Conservation (phyloP, 2,888 invertebrate species). For the Cheilosia urbana region DNA sequence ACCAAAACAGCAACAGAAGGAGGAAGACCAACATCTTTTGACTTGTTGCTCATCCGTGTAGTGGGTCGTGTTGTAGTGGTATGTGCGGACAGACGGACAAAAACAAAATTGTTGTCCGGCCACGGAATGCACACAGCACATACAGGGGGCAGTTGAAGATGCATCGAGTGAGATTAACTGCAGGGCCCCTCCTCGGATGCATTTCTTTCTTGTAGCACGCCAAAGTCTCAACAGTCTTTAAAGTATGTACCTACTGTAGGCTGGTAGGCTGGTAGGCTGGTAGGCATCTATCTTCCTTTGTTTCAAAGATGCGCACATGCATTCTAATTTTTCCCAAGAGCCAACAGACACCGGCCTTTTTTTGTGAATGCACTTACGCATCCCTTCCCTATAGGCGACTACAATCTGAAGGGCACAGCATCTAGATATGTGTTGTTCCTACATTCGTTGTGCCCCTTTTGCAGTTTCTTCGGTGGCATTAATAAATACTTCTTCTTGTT, state of each 20-base stretch:
- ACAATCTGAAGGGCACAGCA: constrained; percentile 44
- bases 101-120: constrained; percentile 60
- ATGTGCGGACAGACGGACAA: constrained; percentile 66
- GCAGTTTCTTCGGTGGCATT: constrained; percentile 54
- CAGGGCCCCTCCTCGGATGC: constrained; percentile 68
- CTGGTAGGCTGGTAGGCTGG: neutral
- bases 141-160: constrained; percentile 62
- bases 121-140: constrained; percentile 30
- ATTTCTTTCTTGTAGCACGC: constrained; percentile 26
- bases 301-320: constrained; percentile 72
- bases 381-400: constrained; percentile 10
- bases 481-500: constrained; percentile 59
- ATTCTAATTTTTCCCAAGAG: constrained; percentile 73
- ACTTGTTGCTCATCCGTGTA: constrained; percentile 68
- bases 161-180: constrained; percentile 71
- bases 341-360: constrained; percentile 57
- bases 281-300: constrained; percentile 56
- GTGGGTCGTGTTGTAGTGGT: constrained; percentile 35
- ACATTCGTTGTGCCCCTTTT: constrained; percentile 52
- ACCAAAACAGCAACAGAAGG: constrained; percentile 5
- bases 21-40: constrained; percentile 59
- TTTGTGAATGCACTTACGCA: constrained; percentile 41
- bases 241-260: neutral
- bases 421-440: constrained; percentile 51
- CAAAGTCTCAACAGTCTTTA: neutral